Percentiles rank a stretch among this genome's conserved stretches.
Conservation (phyloP, 2,113 vertebrate genomes). For the Hippopotamus amphibius region DNA sequence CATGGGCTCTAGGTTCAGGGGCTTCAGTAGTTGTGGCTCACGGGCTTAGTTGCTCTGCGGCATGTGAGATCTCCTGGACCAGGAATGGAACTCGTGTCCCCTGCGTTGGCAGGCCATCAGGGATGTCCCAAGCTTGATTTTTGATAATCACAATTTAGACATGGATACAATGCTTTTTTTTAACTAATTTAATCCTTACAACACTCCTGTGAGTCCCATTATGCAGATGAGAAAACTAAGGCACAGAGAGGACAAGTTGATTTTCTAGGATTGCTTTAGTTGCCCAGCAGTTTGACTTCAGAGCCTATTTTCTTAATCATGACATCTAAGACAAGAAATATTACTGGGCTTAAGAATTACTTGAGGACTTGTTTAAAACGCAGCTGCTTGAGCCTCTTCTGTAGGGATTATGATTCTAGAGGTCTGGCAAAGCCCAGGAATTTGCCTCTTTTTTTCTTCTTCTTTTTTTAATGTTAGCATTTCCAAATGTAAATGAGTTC, state of each 20-base stretch:
- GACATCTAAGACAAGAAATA: neutral
- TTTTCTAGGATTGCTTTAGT: neutral
- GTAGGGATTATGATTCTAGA: neutral
- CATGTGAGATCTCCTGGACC: neutral
- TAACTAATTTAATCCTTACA: neutral
- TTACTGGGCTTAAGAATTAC: neutral
- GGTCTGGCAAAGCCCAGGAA: neutral
- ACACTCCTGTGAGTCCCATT: neutral
- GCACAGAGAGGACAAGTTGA: neutral
- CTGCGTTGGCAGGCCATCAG: too few relatives aligned
- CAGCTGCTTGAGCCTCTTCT: neutral
- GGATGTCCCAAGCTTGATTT: too few relatives aligned
- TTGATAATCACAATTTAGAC: neutral
- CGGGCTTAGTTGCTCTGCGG: neutral
- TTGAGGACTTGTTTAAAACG: neutral
- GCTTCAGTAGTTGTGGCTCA: too few relatives aligned
- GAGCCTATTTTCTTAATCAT: neutral
- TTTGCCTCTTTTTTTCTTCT: neutral
- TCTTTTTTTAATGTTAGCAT: neutral
- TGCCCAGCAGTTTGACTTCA: neutral
- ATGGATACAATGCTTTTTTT: neutral
- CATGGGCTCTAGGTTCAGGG: too few relatives aligned
- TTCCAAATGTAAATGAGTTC: slow-evolving; percentile 22
- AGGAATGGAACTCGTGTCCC: neutral
- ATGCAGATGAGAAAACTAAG: neutral